A percentile compares a stretch with the other conserved stretches of the same genome.
phyloP scores from a whole-genome alignment of 2,888 invertebrate species.

The Mythimna albipuncta region DNA sequence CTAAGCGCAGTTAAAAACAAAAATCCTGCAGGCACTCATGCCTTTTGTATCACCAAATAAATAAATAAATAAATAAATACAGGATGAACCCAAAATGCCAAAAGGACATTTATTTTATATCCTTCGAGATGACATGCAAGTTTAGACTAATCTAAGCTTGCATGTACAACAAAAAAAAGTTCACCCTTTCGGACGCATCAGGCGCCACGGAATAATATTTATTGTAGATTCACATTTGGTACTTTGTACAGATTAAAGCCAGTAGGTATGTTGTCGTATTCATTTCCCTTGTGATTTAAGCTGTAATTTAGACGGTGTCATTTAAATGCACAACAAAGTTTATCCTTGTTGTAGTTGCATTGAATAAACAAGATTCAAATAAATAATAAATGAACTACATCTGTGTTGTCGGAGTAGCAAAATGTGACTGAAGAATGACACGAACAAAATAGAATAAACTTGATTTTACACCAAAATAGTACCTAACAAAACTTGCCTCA shows the following conservation, averaged over 20 bases:
- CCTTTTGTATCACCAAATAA: too few relatives aligned
- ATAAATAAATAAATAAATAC: too few relatives aligned
- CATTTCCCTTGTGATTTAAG: conserved; percentile 49
- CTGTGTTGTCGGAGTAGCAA: background rate
- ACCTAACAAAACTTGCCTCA: too few relatives aligned
- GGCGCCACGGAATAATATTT: too few relatives aligned
- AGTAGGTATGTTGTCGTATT: conserved; percentile 34
- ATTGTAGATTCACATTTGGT: background rate
- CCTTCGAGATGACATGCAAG: background rate
- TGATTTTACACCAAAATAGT: too few relatives aligned
- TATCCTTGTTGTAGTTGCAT: conserved; percentile 7
- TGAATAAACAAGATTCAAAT: background rate
- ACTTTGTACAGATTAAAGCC: conserved; percentile 23
- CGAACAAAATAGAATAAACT: background rate
- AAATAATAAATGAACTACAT: background rate
- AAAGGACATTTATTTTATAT: too few relatives aligned
- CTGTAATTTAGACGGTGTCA: conserved; percentile 9
- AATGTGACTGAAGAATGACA: background rate
- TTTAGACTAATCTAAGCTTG: background rate
- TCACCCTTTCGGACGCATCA: background rate
- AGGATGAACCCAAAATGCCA: background rate
- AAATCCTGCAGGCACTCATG: too few relatives aligned
- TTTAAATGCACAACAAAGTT: conserved; percentile 19
- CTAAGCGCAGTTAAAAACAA: too few relatives aligned
- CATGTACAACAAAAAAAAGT: conserved; percentile 6